A percentile compares a stretch with the other conserved stretches of the same genome.
These are phyloP conservation scores for Agraylea sexmaculata DNA, from an alignment of 1,140 invertebrate genomes.

Conservation along the genomic window DNA sequence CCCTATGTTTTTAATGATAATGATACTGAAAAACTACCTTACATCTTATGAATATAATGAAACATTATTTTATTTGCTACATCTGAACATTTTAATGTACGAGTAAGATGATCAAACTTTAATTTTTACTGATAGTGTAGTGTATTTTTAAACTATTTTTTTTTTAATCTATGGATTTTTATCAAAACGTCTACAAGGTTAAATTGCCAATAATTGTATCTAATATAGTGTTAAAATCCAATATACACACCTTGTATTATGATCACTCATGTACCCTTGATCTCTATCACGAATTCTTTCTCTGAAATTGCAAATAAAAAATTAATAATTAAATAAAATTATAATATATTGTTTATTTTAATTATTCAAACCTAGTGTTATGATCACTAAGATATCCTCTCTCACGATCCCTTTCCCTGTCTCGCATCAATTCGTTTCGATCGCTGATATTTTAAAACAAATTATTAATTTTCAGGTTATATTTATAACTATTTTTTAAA, in stretches of 20 bases:
- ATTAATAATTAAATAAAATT: conserved; percentile 3
- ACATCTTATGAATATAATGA: no score
- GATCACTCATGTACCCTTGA: conserved; percentile 38
- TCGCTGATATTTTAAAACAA: conserved; percentile 43
- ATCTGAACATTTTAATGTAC: no score
- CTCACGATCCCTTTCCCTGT: conserved; percentile 51
- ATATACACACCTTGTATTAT: conserved; percentile 40
- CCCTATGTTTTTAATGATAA: no score
- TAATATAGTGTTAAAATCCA: conserved; percentile 5
- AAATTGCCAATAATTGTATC: not conserved
- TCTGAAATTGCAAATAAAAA: conserved; percentile 21
- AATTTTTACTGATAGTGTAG: no score
- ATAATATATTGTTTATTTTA: not conserved
- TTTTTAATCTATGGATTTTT: no score
- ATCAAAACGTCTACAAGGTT: conserved; percentile 2
- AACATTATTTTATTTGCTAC: no score
- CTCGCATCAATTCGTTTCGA: conserved; percentile 64
- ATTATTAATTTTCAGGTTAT: not conserved
- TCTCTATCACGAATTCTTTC: conserved; percentile 34
- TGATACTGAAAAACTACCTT: no score
- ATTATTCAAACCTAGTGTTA: conserved; percentile 52
- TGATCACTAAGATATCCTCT: conserved; percentile 77
- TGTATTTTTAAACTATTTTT: no score
- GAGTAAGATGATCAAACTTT: no score
- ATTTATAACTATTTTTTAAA: not conserved